Base-by-base conservation (phyloP, 2,113 vertebrate genomes). In the Sylvicapra grimmia region DNA sequence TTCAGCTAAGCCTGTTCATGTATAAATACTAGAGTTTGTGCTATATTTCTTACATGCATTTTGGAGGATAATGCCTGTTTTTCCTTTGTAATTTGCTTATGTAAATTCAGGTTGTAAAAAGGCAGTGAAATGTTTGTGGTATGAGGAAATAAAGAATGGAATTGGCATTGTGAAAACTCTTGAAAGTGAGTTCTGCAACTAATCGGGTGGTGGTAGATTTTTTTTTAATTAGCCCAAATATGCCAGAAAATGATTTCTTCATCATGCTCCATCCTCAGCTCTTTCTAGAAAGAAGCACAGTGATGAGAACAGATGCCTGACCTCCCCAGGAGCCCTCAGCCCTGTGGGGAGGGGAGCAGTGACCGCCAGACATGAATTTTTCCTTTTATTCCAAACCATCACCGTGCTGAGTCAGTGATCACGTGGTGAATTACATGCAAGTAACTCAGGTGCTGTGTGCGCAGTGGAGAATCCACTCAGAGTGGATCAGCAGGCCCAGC, bases 101-200 rank as follows among this genome's bases (percentile, higher is more conserved):
- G 96, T 98, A 98, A 98, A 98, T 97, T 97, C 94, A 92, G 95
- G 61, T 92, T 98, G 84, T 98, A 88, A 90, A 97, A 96, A 93
- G 63, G 51, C 96, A 93, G 80, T 96, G 58, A 97, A 93, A 96
- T 92, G 97, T 96, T 98, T 97, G 86, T 98, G 96, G 96, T 98
- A 96, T 97, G 91, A 98, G 95, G 85, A 98, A 98, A 98, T 98
- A 97, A 98, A 97, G 98, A 98, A 98, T 98, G 96, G 96, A 97
- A 98, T 98, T 97, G 96, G 97, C 96, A 93, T 92, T 98, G 49
- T 95, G 83, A 75, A 91, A 92, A 53, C 19, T 90, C 33, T 49
- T 56, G 8, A 40, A 9, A 95, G 31, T 92, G 88, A 85, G 40
- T 96, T 91, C 49, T 83, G 27, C 56, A 72, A 19, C 47, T 53